Evolutionary conservation across 2,888 invertebrate genomes (phyloP), one percentile per base, ranked within the genome.

Genomic region (Thereva unica): DNA sequence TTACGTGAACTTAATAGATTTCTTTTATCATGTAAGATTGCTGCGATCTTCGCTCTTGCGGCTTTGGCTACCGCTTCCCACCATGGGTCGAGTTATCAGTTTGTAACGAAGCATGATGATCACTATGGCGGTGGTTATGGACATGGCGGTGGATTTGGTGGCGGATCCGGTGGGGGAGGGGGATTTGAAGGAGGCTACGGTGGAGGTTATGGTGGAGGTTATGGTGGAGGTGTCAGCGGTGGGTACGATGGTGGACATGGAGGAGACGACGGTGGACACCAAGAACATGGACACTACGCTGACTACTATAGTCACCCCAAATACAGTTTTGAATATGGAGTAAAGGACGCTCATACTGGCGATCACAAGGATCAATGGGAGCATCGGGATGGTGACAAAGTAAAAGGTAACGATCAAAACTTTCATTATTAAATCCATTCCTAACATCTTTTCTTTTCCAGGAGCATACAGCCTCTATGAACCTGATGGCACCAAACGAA

Each of bases 311-410:
- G 78, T 44, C 76, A 82, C 72, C 83, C 83, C 42, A 81, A 82
- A 73, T 82, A 82, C 69, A 75, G 78, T 23, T 83, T 80, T 69
- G 81, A 83, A 70, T 83, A 83, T 71, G 83, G 82, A 2, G 83
- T 83, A 10, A 79, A 82, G 70, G 83, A 83, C 67, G 74, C 78
- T 1, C 82, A 83, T 47, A 83, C 83, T 2, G 83, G 83, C 2
- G 83, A 83, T 66, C 78, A 81, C 34, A 83, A 83, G 72, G 80
- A 79, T 68, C 82, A 82, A 71, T 80, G 82, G 76, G 84, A 84
- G 74, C 78, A 81, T 52, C 80, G 84, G 42, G 82, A 84, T 72
- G 84, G 84, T 34, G 84, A 83, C 72, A 75, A 76, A 67, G 84
- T 84, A 2, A 23, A 23, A 23, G 23, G 23, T 23, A 23, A 23